Evolutionary conservation across 1,140 invertebrate genomes (phyloP).

Genomic region (Papilio xuthus): DNA sequence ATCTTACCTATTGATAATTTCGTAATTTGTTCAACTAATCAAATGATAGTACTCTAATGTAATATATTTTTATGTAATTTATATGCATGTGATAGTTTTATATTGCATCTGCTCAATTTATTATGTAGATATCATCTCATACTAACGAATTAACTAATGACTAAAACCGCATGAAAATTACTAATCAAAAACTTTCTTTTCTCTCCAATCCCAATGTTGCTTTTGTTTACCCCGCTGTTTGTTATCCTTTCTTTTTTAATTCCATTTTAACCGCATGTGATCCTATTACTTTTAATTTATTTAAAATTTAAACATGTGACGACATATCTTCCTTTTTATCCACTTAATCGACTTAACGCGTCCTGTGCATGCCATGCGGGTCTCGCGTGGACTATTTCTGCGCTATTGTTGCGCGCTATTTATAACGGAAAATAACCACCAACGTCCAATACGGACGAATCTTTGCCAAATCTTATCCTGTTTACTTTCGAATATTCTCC

Average conservation of each 20-base stretch:
- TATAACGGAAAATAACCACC: constrained; percentile 39
- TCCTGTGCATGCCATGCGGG: constrained; percentile 54
- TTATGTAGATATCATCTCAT: too few relatives aligned
- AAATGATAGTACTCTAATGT: too few relatives aligned
- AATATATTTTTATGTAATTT: too few relatives aligned
- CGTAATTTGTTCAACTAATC: too few relatives aligned
- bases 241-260: neutral
- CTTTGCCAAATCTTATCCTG: neutral
- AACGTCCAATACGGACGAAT: constrained; percentile 1
- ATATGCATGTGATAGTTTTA: too few relatives aligned
- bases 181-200: constrained; percentile 35
- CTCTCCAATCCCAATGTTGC: constrained; percentile 7
- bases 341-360: constrained; percentile 69
- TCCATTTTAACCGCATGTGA: neutral
- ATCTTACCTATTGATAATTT: too few relatives aligned
- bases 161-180: constrained; percentile 33
- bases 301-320: constrained; percentile 53
- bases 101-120: too few relatives aligned
- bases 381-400: constrained; percentile 56
- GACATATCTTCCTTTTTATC: constrained; percentile 58
- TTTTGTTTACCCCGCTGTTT: constrained; percentile 31
- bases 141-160: neutral
- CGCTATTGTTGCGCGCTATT: constrained; percentile 52
- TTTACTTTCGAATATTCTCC: neutral
- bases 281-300: neutral